phyloP scores from a whole-genome alignment of 2,113 vertebrate genomes.

The Beaufortia kweichowensis region DNA sequence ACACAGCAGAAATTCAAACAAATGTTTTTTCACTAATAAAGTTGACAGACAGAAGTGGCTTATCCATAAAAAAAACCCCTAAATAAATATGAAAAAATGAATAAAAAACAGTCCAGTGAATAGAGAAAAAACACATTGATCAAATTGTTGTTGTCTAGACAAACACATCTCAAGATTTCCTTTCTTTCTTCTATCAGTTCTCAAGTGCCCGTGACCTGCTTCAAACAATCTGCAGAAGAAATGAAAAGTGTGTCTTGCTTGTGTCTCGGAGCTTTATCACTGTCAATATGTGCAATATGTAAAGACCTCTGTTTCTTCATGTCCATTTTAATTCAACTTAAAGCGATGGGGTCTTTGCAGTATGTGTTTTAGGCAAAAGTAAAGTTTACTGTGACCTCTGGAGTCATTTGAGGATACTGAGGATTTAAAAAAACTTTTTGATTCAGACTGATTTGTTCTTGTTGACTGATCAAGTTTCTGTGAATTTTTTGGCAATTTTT shows the following conservation, averaged over 20 bases:
- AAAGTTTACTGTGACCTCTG: too few species aligned
- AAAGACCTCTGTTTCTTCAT: conserved; percentile 1
- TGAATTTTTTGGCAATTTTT: too few species aligned
- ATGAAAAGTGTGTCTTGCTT: conserved; percentile 32
- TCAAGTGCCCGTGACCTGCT: conserved; percentile 34
- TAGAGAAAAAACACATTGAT: not conserved
- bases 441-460: too few species aligned
- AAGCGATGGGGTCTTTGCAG: not conserved
- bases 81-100: not conserved
- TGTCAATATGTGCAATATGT: conserved; percentile 30
- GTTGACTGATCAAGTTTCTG: too few species aligned
- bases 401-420: too few species aligned
- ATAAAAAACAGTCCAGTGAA: not conserved
- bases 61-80: not conserved
- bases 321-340: conserved; percentile 23
- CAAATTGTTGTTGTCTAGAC: conserved; percentile 14
- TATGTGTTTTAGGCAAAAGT: conserved; percentile 1
- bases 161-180: conserved; percentile 19
- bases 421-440: too few species aligned
- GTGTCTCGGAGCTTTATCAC: conserved; percentile 29
- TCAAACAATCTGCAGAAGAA: conserved; percentile 6
- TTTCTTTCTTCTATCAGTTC: conserved; percentile 32
- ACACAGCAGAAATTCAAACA: not conserved
- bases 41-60: not conserved
- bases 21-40: not conserved